Evolutionary conservation across 2,113 vertebrate species (phyloP).

Genomic region (Vulpes lagopus): DNA sequence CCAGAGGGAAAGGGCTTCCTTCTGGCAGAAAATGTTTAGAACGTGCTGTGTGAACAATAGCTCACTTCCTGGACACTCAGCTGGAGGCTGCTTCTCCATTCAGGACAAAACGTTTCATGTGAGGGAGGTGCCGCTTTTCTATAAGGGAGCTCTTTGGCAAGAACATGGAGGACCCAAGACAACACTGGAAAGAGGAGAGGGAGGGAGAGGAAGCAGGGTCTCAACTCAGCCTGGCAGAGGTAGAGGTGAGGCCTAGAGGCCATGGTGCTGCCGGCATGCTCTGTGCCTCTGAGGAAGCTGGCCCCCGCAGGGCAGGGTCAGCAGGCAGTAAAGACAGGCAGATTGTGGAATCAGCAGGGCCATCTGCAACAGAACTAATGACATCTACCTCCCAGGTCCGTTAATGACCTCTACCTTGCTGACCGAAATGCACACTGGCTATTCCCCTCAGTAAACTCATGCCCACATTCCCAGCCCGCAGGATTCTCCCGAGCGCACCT

Average conservation of each 20-base stretch:
- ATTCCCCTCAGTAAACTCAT: background rate
- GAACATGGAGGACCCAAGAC: background rate
- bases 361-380: background rate
- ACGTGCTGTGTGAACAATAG: slow-evolving; percentile 51
- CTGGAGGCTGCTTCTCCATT: slow-evolving; percentile 41
- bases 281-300: background rate
- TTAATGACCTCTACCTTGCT: background rate
- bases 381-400: background rate
- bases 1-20: slow-evolving; percentile 61
- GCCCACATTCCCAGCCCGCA: rapidly evolving
- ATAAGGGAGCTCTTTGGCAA: background rate
- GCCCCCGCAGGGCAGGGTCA: background rate
- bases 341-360: background rate
- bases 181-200: background rate
- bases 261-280: rapidly evolving
- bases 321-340: background rate
- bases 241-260: background rate
- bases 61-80: slow-evolving; percentile 66
- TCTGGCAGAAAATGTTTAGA: slow-evolving; percentile 24
- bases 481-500: background rate
- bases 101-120: slow-evolving; percentile 19
- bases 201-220: background rate
- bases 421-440: rapidly evolving
- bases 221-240: background rate
- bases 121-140: background rate